These are phyloP conservation scores for Chelonia mydas DNA, from an alignment of 2,797 vertebrate species.

Conservation along the genomic window DNA sequence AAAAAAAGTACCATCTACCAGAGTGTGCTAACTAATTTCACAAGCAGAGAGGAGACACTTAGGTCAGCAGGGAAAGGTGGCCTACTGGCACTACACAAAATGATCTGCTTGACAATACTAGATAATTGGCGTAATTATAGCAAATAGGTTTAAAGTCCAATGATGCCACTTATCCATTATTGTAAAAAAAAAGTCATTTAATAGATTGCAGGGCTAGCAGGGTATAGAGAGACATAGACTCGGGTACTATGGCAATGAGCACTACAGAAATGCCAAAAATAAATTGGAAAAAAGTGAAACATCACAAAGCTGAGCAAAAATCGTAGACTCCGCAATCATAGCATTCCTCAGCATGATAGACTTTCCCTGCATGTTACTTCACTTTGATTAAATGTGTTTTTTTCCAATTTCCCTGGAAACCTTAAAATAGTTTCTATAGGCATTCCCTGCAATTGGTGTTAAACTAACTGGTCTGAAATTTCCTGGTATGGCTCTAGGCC, in stretches of 20 bases:
- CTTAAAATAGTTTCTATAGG: slow-evolving; percentile 42
- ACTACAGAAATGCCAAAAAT: background rate
- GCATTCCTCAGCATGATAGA: background rate
- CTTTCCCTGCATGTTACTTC: background rate
- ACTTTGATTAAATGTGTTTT: slow-evolving; percentile 55
- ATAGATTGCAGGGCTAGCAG: background rate
- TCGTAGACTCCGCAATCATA: background rate
- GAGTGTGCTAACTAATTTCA: background rate
- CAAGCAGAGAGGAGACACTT: background rate
- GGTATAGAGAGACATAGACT: background rate
- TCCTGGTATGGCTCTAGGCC: slow-evolving; percentile 11
- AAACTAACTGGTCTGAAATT: slow-evolving; percentile 55
- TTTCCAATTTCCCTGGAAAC: slow-evolving; percentile 15
- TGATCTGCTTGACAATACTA: fast-evolving
- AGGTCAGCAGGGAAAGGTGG: background rate
- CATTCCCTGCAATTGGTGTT: slow-evolving; percentile 21
- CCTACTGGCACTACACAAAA: background rate
- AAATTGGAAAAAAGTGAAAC: slow-evolving; percentile 1
- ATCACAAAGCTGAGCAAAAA: slow-evolving; percentile 16
- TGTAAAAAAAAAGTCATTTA: background rate
- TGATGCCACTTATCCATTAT: fast-evolving
- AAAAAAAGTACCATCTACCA: background rate
- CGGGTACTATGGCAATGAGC: background rate
- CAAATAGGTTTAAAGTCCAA: background rate
- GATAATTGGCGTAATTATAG: background rate